Base-by-base conservation (phyloP, 64 coral and sea anemone genomes). In the Exaiptasia diaphana region DNA sequence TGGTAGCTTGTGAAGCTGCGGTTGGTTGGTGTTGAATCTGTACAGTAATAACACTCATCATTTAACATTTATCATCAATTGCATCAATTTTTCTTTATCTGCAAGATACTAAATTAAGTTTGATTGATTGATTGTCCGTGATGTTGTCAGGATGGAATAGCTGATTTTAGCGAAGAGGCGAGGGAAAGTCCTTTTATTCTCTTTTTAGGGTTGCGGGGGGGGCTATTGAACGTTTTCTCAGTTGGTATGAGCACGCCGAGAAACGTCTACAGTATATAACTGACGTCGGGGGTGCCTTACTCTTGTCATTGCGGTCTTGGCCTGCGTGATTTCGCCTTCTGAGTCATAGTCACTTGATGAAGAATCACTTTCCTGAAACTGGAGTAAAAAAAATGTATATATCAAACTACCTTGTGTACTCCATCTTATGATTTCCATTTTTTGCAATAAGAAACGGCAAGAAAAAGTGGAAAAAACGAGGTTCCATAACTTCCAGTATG, bases 261-360 rank as follows among this genome's bases (percentile, higher is more conserved):
- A n/a, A n/a, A n/a, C n/a, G n/a, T n/a, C n/a, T n/a, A n/a, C n/a
- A n/a, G n/a, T n/a, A n/a, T n/a, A n/a, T n/a, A n/a, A n/a, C n/a
- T n/a, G n/a, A n/a, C n/a, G n/a, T n/a, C n/a, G n/a, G n/a, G n/a
- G n/a, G n/a, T 65, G 15, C 1, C 3, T 55, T 20, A 55, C 61
- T 24, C 38, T 65, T 3, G 61, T 35, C 14, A 65, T 13, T 6
- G 61, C 30, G 31, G 14, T 65, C 22, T 10, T 65, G 3, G 31
- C 32, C 30, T 65, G 61, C 15, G 38, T 73, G 23, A 15, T 29
- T 62, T 88, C 84, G 77, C 88, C 84, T 21, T 93, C 90, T 41
- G 90, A 92, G 20, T 93, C 90, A 24, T 68, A 83, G 26, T 88
- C 90, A 68, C 85, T 81, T 38, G 90, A 93, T 72, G 90, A 93